Base-by-base conservation (phyloP, 2,797 vertebrate species). In the Pseudochaenichthys georgianus region DNA sequence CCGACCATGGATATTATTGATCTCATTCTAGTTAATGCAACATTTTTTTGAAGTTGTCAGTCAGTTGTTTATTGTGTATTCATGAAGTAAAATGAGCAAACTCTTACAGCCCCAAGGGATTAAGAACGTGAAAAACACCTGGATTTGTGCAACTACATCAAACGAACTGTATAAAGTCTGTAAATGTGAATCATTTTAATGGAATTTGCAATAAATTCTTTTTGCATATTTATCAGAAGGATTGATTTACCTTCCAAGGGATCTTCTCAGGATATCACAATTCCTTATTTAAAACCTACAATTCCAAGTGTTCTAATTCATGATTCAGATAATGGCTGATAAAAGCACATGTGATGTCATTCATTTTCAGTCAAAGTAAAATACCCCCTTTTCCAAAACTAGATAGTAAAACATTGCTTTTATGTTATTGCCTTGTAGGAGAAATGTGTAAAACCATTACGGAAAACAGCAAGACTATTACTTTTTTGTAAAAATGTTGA, bases 161-260 rank as follows among this genome's bases (percentile, higher is more conserved):
- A 31, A n/a, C 4, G n/a, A 77, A 64, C 53, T 75, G 69, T 63
- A 77, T 65, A 70, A 58, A 51, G 8, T 59, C 12, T 59, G 51
- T 63, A 74, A 59, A 77, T 77, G 63, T 78, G 58, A 71, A 66
- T 55, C 19, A 73, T 70, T 73, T 58, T 31, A 63, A 65, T 73
- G 28, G 11, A 75, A 62, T 54, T 77, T 84, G 43, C 71, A 74
- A 77, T 80, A 77, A 80, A 80, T 59, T 46, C 47, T 43, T 61
- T 74, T 80, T 77, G 60, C 34, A 61, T 73, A 76, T 73, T 70
- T 67, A 65, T 53, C 46, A 66, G 6, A 6, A 5, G 17, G 4
- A 3, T 75, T 19, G 23, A 23, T 62, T 60, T 38, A 54, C 1
- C 46, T 38, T 38, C 34, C 34, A 38, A 9, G 6, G 34, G 34